phyloP scores from a whole-genome alignment of 1,140 invertebrate species.

The Glossosoma conforme region DNA sequence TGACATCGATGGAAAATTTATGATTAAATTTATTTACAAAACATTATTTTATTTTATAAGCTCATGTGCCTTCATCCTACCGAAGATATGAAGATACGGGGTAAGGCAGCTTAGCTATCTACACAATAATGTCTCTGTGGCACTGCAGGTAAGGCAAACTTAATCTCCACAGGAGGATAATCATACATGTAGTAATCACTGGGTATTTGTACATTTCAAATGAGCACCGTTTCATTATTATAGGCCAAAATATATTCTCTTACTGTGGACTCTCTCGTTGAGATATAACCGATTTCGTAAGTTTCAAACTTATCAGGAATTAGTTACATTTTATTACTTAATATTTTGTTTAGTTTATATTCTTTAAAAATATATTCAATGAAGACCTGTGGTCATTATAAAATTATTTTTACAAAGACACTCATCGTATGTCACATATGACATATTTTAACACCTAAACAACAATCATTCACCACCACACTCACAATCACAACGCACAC shows the following conservation, averaged over 20 bases:
- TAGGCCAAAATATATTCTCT: neutral
- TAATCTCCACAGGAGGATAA: slow-evolving; percentile 3
- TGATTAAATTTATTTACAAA: neutral
- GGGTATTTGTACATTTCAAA: slow-evolving; percentile 25
- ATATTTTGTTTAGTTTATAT: neutral
- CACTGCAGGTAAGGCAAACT: slow-evolving; percentile 20
- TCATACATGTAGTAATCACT: slow-evolving; percentile 19
- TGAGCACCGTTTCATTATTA: slow-evolving; percentile 18
- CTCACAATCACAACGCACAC: neutral
- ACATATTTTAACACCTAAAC: neutral
- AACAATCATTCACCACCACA: neutral
- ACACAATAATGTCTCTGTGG: slow-evolving; percentile 11
- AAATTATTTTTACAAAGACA: slow-evolving; percentile 2
- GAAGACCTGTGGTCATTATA: neutral
- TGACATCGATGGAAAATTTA: neutral
- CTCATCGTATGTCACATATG: neutral
- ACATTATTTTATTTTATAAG: neutral
- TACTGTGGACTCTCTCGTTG: neutral
- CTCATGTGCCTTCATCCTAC: neutral
- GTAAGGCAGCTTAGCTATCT: slow-evolving; percentile 4
- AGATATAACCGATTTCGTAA: neutral
- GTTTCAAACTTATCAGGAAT: neutral
- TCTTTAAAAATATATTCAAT: no score
- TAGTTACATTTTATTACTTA: neutral
- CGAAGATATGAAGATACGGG: no score